These are phyloP conservation scores for Celastrina argiolus DNA, from an alignment of 2,888 invertebrate species.

Conservation along the genomic window DNA sequence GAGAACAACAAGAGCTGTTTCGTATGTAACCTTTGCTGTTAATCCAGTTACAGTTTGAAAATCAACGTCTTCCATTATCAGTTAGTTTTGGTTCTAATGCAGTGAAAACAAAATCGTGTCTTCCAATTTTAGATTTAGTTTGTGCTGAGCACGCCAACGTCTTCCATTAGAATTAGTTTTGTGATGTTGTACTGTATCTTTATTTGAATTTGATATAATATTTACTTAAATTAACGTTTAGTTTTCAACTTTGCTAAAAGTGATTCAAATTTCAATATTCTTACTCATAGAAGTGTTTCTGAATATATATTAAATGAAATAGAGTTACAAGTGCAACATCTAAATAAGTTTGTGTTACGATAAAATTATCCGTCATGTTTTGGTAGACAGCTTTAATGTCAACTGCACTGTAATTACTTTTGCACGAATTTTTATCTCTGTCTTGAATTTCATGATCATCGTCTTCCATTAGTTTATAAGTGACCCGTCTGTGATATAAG, in stretches of 20 bases:
- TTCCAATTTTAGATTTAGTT: slow-evolving; percentile 70
- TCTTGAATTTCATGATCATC: slow-evolving; percentile 19
- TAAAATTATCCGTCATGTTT: slow-evolving; percentile 64
- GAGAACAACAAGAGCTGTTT: slow-evolving; percentile 53
- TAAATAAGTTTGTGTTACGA: slow-evolving; percentile 56
- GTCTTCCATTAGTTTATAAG: slow-evolving; percentile 68
- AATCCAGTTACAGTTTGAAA: slow-evolving; percentile 35
- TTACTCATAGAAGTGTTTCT: neutral
- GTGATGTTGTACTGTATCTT: slow-evolving; percentile 45
- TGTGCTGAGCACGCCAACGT: slow-evolving; percentile 56
- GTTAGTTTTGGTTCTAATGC: slow-evolving; percentile 54
- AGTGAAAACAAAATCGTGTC: slow-evolving; percentile 77
- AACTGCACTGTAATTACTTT: slow-evolving; percentile 69
- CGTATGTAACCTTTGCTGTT: slow-evolving; percentile 70
- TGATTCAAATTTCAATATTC: slow-evolving; percentile 40
- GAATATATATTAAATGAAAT: slow-evolving; percentile 27
- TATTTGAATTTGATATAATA: slow-evolving; percentile 37
- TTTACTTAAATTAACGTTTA: slow-evolving; percentile 24
- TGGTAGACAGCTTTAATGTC: slow-evolving; percentile 76
- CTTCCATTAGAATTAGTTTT: slow-evolving; percentile 73
- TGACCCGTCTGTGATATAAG: slow-evolving; percentile 63
- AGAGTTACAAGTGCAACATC: slow-evolving; percentile 43
- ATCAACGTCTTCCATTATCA: slow-evolving; percentile 39
- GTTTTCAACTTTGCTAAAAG: slow-evolving; percentile 30
- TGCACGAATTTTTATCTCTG: slow-evolving; percentile 49